Percentiles rank a stretch among this genome's conserved stretches.
phyloP scores from a whole-genome alignment of 2,888 invertebrate species.

The Epsilonema sp. region DNA sequence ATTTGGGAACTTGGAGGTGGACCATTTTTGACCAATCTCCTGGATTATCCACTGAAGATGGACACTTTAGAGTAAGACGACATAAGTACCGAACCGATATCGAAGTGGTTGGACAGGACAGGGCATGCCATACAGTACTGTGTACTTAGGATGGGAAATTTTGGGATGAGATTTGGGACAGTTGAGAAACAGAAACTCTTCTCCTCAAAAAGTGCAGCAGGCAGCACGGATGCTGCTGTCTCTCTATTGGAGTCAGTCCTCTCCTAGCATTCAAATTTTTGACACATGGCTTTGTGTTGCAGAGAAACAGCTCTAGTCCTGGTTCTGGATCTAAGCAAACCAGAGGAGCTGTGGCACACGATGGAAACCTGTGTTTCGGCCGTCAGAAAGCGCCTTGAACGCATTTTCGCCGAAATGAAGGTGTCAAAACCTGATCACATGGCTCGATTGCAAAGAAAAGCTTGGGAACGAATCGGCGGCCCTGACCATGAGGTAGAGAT shows the following conservation, averaged over 20 bases:
- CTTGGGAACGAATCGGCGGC: neutral
- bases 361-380: constrained; percentile 38
- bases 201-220: too few relatives aligned
- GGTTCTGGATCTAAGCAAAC: constrained; percentile 57
- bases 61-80: constrained; percentile 32
- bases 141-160: too few relatives aligned
- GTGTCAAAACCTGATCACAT: neutral
- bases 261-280: too few relatives aligned
- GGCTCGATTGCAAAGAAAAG: neutral
- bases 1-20: constrained; percentile 62
- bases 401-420: constrained; percentile 21
- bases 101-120: too few relatives aligned
- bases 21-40: constrained; percentile 36
- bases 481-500: too few relatives aligned
- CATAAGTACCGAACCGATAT: too few relatives aligned
- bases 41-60: constrained; percentile 36
- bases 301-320: constrained; percentile 44
- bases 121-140: too few relatives aligned
- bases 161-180: too few relatives aligned
- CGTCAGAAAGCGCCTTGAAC: constrained; percentile 25
- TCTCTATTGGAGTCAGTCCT: too few relatives aligned
- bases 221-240: too few relatives aligned
- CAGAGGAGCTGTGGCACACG: constrained; percentile 49
- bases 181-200: too few relatives aligned
- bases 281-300: constrained; percentile 11